phyloP scores from a whole-genome alignment of 2,113 vertebrate genomes.

The Cebus imitator region DNA sequence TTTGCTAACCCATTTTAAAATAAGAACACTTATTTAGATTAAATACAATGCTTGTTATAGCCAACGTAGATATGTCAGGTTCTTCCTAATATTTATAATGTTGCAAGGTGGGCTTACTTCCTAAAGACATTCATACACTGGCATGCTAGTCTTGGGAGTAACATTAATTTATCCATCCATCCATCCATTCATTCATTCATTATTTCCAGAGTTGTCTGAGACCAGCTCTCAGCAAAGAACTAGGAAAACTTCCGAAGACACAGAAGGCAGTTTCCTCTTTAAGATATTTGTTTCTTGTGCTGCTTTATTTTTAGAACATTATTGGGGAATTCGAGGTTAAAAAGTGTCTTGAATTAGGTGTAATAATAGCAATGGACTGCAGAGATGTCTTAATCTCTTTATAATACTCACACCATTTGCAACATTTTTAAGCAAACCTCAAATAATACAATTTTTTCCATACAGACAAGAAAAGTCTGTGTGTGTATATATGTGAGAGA shows the following conservation, averaged over 20 bases:
- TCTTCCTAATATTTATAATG: neutral
- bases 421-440: neutral
- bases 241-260: constrained; percentile 23
- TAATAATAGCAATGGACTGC: neutral
- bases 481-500: neutral
- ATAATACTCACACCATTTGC: neutral
- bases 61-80: neutral
- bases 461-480: neutral
- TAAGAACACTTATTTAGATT: neutral
- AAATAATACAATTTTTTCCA: neutral
- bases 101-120: neutral
- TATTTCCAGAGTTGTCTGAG: neutral
- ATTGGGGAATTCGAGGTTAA: constrained; percentile 1
- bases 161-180: neutral
- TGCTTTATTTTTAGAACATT: constrained; percentile 57
- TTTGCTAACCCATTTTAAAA: neutral
- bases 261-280: neutral
- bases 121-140: neutral
- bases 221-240: neutral
- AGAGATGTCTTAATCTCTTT: constrained; percentile 9
- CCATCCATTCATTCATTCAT: neutral
- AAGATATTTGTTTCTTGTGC: constrained; percentile 34
- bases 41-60: neutral
- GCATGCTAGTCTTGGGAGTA: neutral
- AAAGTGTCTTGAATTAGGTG: neutral